Percentiles rank a stretch among this genome's conserved stretches.
phyloP scores from a whole-genome alignment of 2,113 vertebrate genomes.

The Lagenorhynchus albirostris region DNA sequence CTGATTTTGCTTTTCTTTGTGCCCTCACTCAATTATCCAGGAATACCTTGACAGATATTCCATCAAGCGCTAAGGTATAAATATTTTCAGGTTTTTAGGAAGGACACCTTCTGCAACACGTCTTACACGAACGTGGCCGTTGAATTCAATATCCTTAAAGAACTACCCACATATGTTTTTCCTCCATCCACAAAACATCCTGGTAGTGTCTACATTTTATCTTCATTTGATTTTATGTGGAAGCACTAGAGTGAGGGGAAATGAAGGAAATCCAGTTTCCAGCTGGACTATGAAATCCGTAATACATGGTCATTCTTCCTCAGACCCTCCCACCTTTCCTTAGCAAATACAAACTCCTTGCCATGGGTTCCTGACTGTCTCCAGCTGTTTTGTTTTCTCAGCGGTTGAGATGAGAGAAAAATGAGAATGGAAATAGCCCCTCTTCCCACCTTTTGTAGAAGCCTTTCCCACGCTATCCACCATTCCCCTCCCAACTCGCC shows the following conservation, averaged over 20 bases:
- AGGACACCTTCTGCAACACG: neutral
- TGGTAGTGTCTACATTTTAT: neutral
- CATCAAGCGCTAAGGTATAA: neutral
- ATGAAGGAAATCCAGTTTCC: neutral
- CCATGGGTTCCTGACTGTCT: neutral
- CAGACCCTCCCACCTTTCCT: neutral
- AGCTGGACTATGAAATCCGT: neutral
- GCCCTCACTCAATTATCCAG: neutral
- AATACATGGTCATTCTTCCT: neutral
- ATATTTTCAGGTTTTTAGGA: neutral
- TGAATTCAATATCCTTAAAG: neutral
- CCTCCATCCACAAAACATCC: neutral
- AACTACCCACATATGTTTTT: neutral
- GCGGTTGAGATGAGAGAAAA: neutral
- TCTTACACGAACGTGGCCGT: neutral
- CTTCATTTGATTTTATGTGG: neutral
- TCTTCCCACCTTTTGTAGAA: neutral
- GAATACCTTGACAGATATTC: neutral
- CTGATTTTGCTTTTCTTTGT: neutral
- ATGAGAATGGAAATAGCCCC: neutral
- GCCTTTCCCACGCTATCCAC: neutral
- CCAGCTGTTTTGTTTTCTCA: neutral
- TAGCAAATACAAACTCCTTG: neutral
- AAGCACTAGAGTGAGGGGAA: neutral
- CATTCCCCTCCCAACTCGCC: neutral